Evolutionary conservation across 2,888 invertebrate genomes (phyloP).

Genomic region (Agonopterix arenella): DNA sequence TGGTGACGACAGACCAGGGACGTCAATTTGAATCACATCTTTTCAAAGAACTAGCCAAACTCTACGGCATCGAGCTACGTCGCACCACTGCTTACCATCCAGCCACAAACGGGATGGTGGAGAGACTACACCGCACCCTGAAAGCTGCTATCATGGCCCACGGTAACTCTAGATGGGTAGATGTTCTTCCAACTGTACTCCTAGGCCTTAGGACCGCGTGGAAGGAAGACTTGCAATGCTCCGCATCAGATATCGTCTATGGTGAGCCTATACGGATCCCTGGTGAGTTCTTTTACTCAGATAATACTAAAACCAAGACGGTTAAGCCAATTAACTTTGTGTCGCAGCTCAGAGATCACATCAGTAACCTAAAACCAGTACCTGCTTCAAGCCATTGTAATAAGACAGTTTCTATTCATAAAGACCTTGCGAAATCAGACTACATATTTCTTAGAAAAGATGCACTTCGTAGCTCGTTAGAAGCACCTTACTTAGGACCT

Average conservation of each 20-base stretch:
- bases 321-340: background rate
- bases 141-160: conserved; percentile 36
- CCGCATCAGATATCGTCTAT: conserved; percentile 17
- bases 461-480: too few species aligned
- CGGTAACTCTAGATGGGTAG: conserved; percentile 17
- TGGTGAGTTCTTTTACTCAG: conserved; percentile 14
- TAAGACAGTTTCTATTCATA: conserved; percentile 8
- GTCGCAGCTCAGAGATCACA: background rate
- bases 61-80: background rate
- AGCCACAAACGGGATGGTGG: conserved; percentile 2
- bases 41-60: background rate
- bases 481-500: too few species aligned
- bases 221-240: conserved; percentile 21
- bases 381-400: conserved; percentile 9
- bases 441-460: too few species aligned
- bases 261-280: conserved; percentile 17
- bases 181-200: conserved; percentile 25
- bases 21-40: background rate
- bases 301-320: background rate
- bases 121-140: conserved; percentile 4
- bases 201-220: conserved; percentile 14
- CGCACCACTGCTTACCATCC: background rate
- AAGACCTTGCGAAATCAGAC: conserved; percentile 8
- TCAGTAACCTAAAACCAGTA: background rate
- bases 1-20: background rate